Base-by-base conservation (phyloP, 2,113 vertebrate genomes). In the Murina feae region DNA sequence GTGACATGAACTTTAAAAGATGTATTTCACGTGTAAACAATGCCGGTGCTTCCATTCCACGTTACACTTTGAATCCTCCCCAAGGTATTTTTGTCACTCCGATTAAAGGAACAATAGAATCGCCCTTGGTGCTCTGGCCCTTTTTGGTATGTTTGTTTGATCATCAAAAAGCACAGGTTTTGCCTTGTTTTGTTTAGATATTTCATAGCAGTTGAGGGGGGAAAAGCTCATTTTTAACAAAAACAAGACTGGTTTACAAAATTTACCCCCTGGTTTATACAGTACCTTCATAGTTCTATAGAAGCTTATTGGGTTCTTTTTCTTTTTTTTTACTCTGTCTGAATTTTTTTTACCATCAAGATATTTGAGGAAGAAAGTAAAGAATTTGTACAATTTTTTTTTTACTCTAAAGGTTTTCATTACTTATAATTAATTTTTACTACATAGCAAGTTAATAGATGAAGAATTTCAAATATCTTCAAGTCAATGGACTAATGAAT, bases 21-120 rank as follows among this genome's bases (percentile, higher is more conserved):
- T 74, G 58, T 75, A 74, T 90, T 91, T 69, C 80, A 74, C 8
- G 49, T 71, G 13, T 81, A 84, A 86, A 91, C 53, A 80, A 28
- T 74, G 35, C 20, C 4, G 75, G 60, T 47, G 6, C 68, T 35
- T 68, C 30, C 66, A 58, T 90, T 93, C 30, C 51, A n/a, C 42
- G 79, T 32, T 3, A 93, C 65, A 94, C 51, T 92, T 92, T 86
- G 92, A 28, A 69, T 23, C 37, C 79, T 94, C 69, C 82, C 66
- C 30, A 42, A 65, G 18, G 47, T 79, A 83, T 44, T 96, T 96
- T 60, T 89, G 58, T 93, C 20, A 42, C 12, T 95, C 51, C 78
- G 82, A 93, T 91, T 68, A 94, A 81, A 95, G 39, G 53, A 86
- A 96, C 58, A 87, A 39, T 83, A 75, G 51, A 97, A 72, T 90